These are phyloP conservation scores for Elanus axillaris DNA, from an alignment of 2,113 vertebrate genomes.

Conservation along the genomic window DNA sequence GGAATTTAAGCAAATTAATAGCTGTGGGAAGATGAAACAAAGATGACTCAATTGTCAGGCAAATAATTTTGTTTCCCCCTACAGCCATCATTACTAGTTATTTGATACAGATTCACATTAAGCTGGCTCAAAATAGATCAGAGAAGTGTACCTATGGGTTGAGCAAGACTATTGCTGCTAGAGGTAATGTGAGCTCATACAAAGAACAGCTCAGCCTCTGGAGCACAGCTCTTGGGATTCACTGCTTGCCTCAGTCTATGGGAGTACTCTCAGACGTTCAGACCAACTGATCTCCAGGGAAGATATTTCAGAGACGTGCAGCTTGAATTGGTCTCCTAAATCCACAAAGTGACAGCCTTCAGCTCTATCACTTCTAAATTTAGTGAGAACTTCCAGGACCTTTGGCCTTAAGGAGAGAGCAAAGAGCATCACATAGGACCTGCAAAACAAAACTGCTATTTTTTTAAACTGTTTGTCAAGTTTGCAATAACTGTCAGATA, in stretches of 20 bases:
- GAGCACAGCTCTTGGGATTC: background rate
- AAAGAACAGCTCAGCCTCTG: background rate
- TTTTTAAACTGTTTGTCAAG: background rate
- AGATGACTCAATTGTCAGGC: constrained; percentile 54
- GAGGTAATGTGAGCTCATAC: background rate
- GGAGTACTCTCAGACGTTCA: background rate
- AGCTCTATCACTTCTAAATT: background rate
- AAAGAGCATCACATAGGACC: background rate
- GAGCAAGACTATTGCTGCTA: background rate
- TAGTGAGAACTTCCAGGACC: background rate
- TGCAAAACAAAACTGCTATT: background rate
- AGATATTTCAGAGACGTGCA: background rate
- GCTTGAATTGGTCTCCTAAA: background rate
- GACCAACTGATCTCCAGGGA: background rate
- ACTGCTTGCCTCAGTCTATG: background rate
- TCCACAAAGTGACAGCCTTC: background rate
- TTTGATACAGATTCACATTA: constrained; percentile 54
- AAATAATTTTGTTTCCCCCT: constrained; percentile 16
- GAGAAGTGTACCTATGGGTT: background rate
- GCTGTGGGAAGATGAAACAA: constrained; percentile 64
- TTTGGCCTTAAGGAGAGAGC: background rate
- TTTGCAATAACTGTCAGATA: background rate
- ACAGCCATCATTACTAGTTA: background rate
- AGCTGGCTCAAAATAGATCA: background rate
- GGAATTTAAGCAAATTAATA: constrained; percentile 42